Percentiles rank a stretch among this genome's conserved stretches.
Evolutionary conservation across 2,888 invertebrate species (phyloP).

Genomic region (Ochropacha duplaris): DNA sequence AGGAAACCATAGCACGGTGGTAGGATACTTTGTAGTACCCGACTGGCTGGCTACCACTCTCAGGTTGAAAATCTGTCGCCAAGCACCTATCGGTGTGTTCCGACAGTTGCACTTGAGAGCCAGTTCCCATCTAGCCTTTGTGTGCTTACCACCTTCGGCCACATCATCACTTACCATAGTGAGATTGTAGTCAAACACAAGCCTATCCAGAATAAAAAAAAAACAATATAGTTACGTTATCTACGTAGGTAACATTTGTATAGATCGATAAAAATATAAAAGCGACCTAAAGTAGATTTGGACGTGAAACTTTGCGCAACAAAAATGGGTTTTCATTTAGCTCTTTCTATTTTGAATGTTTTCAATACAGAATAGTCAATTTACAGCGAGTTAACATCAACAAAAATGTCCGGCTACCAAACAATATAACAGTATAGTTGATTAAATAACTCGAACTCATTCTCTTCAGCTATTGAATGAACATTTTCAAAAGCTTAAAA

Average conservation of each 20-base stretch:
- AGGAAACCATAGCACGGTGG: too few relatives aligned
- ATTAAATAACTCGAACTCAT: conserved; percentile 38
- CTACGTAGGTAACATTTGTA: not conserved
- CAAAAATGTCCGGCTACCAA: conserved; percentile 32
- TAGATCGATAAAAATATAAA: not conserved
- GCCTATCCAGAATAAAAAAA: too few relatives aligned
- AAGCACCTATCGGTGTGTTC: too few relatives aligned
- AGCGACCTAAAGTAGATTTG: not conserved
- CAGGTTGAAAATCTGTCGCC: too few relatives aligned
- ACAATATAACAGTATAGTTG: conserved; percentile 39
- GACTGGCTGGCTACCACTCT: too few relatives aligned
- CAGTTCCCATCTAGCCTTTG: too few relatives aligned
- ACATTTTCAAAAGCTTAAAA: conserved; percentile 32
- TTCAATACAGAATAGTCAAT: conserved; percentile 14
- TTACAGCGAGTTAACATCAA: conserved; percentile 33
- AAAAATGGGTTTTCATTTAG: not conserved
- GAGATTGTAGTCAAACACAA: too few relatives aligned
- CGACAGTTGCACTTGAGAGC: too few relatives aligned
- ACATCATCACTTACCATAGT: too few relatives aligned
- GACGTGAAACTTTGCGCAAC: not conserved
- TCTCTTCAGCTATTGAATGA: conserved; percentile 28
- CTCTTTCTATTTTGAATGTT: not conserved
- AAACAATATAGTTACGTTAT: too few relatives aligned
- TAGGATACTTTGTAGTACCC: too few relatives aligned
- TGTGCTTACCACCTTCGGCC: too few relatives aligned